Evolutionary conservation across 1,140 invertebrate genomes (phyloP).

Genomic region (Tyrophagus putrescentiae): DNA sequence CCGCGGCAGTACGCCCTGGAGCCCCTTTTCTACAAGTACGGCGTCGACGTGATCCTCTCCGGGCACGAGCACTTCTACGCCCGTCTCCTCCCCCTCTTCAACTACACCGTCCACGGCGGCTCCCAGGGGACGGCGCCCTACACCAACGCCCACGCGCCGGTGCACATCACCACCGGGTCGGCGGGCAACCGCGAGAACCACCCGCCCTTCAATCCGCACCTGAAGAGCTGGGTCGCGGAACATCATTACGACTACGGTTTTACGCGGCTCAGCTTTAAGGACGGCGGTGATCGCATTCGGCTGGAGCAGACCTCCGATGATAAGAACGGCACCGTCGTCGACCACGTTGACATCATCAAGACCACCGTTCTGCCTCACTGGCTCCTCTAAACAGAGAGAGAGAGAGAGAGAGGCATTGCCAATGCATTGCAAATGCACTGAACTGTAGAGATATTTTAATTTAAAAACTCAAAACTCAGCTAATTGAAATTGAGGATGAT

Average conservation of each 20-base stretch:
- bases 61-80: constrained; percentile 94
- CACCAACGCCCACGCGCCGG: constrained; percentile 66
- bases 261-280: constrained; percentile 60
- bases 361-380: constrained; percentile 2
- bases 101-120: constrained; percentile 55
- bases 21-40: constrained; percentile 55
- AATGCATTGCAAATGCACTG: no score
- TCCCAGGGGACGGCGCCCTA: constrained; percentile 48
- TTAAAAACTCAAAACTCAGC: no score
- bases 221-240: constrained; percentile 63
- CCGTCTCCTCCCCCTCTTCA: constrained; percentile 78
- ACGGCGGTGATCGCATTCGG: constrained; percentile 69
- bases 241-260: constrained; percentile 84
- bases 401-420: no score
- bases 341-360: constrained; percentile 15
- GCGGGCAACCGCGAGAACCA: constrained; percentile 14
- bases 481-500: no score
- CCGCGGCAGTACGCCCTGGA: constrained; percentile 46
- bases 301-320: constrained; percentile 73
- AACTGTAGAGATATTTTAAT: no score
- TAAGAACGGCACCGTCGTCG: constrained; percentile 22
- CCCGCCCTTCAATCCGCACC: constrained; percentile 7
- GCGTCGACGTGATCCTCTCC: constrained; percentile 83
- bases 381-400: no score
- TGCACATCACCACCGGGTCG: constrained; percentile 70